Evolutionary conservation across 92 coral and sea anemone genomes (phyloP).

Genomic region (Chrysogorgia sp.): DNA sequence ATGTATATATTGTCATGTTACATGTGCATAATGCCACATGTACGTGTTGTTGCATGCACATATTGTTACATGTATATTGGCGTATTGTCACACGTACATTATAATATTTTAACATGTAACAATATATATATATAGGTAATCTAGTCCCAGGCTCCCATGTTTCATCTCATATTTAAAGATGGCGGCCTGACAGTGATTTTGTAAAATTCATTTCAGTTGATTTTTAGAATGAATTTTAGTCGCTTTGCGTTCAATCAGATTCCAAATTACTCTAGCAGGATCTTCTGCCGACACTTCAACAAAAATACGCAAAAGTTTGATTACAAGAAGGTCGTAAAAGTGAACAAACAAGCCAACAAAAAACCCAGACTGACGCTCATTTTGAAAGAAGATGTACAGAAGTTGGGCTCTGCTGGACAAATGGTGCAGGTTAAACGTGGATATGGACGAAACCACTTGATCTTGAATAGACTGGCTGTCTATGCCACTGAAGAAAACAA

Average conservation of each 20-base stretch:
- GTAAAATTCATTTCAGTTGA: neutral
- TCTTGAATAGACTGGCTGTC: slow-evolving; percentile 82
- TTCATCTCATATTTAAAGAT: too few species aligned
- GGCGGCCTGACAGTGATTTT: too few species aligned
- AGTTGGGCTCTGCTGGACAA: slow-evolving; percentile 83
- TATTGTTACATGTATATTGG: too few species aligned
- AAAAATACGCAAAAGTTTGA: slow-evolving; percentile 33
- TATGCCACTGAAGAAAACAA: slow-evolving; percentile 92
- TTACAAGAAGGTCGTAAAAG: slow-evolving; percentile 36
- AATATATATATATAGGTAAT: too few species aligned
- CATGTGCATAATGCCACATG: too few species aligned
- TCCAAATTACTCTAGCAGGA: neutral
- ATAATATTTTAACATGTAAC: too few species aligned
- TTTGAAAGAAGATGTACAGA: slow-evolving; percentile 72
- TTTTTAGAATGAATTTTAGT: slow-evolving; percentile 17
- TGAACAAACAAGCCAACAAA: slow-evolving; percentile 78
- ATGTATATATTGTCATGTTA: too few species aligned
- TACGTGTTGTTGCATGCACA: too few species aligned
- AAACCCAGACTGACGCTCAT: slow-evolving; percentile 79
- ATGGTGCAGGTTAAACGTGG: slow-evolving; percentile 89
- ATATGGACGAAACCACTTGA: slow-evolving; percentile 77
- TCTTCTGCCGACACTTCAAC: slow-evolving; percentile 17
- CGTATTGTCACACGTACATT: too few species aligned
- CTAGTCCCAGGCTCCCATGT: too few species aligned
- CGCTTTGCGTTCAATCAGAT: slow-evolving; percentile 3